Evolutionary conservation across 2,113 vertebrate species (phyloP).

Genomic region (Petrocephalus microphthalmus): DNA sequence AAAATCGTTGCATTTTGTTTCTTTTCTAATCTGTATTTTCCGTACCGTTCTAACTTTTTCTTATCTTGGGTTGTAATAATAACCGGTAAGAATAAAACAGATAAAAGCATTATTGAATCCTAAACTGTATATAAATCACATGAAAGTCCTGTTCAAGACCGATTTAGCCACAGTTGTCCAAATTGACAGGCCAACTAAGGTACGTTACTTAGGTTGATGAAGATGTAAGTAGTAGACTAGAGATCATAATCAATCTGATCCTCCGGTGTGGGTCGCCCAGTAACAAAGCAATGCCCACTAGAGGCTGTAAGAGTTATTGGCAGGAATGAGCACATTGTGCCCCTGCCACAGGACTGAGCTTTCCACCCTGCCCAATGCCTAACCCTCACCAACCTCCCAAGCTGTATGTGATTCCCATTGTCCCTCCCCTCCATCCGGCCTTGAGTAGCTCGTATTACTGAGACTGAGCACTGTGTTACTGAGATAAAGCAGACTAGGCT

Average conservation of each 20-base stretch:
- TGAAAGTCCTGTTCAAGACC: background rate
- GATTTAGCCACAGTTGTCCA: background rate
- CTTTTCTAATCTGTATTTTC: too few species aligned
- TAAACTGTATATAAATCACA: background rate
- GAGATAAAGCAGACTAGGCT: conserved; percentile 4
- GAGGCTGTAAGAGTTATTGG: background rate
- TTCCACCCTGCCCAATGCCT: background rate
- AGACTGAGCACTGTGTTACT: background rate
- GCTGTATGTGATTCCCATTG: background rate
- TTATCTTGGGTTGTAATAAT: background rate
- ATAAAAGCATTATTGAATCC: background rate
- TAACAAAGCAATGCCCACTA: background rate
- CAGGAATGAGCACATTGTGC: background rate
- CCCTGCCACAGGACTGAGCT: background rate
- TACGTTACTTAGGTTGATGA: background rate
- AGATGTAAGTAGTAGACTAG: background rate
- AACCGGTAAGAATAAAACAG: background rate
- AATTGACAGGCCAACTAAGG: background rate
- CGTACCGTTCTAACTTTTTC: too few species aligned
- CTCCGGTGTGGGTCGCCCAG: background rate
- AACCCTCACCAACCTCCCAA: background rate
- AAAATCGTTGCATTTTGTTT: too few species aligned
- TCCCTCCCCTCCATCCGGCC: background rate
- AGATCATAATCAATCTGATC: background rate
- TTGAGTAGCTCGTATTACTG: background rate